Percentiles rank a stretch among this genome's conserved stretches.
Conservation (phyloP, 2,797 vertebrate genomes). For the Siniperca undulata region DNA sequence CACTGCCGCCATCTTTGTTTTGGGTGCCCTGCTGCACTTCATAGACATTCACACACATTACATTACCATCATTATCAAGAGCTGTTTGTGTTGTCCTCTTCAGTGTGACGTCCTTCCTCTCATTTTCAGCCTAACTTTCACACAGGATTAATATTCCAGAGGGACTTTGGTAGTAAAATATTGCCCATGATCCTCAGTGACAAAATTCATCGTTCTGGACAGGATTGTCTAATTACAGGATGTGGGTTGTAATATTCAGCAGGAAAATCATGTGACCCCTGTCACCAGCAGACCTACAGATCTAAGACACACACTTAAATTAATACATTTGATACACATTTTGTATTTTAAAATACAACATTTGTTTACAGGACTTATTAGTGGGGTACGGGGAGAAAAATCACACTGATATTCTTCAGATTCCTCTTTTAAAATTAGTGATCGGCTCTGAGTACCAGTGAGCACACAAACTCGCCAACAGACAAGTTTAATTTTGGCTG, state of each 20-base stretch:
- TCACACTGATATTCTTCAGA: no score
- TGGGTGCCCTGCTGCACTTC: background rate
- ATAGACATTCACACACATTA: constrained; percentile 17
- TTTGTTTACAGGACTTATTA: constrained; percentile 1
- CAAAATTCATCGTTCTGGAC: background rate
- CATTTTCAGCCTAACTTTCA: background rate
- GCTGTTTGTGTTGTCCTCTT: constrained; percentile 1
- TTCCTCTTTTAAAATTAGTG: no score
- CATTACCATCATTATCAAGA: background rate
- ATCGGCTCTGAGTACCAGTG: no score
- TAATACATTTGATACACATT: no score
- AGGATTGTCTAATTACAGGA: background rate
- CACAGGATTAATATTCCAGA: background rate
- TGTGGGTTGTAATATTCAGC: background rate
- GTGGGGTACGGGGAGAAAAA: no score
- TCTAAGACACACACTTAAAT: no score
- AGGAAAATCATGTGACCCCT: no score
- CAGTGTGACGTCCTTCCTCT: background rate
- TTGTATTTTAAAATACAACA: no score
- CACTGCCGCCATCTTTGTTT: constrained; percentile 64
- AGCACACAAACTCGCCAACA: no score
- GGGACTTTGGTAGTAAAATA: background rate
- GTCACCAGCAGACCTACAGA: no score
- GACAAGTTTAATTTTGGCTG: no score
- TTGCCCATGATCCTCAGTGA: background rate